Base-by-base conservation (phyloP, 2,888 invertebrate species). In the Nineta flava region DNA sequence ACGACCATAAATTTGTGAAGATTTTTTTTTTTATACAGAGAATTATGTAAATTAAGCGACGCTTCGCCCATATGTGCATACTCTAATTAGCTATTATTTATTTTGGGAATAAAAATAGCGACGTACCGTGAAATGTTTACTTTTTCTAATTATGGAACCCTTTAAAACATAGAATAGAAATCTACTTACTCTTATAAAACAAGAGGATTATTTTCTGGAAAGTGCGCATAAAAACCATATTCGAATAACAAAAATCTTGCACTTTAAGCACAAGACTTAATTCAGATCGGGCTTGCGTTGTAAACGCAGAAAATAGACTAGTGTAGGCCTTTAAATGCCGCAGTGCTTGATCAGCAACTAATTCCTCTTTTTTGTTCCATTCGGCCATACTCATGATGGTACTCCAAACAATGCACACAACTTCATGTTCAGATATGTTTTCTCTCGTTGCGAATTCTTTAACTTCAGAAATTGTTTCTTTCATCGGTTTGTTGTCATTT, bases 201-300 rank as follows among this genome's bases (percentile, higher is more conserved):
- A 95, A 81, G 70, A 95, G 79, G 61, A 96, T 84, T 62, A 96
- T 92, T 74, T 95, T 95, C 68, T 91, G 91, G 81, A 96, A 96
- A 68, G 91, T 91, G 67, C 92, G 91, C 91, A 96, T 92, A 71
- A 96, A 96, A 68, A 87, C 91, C 94, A 95, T 95, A 75, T 96
- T 95, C 67, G 94, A 94, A 69, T 96, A 96, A 72, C 95, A 96
- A 71, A 87, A 96, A 66, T 96, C 95, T 71, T 96, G 96, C 59
- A 95, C 87, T 71, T 92, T 91, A 57, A 87, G 75, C 62, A 96
- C 77, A 57, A 96, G 77, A 52, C 85, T 83, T 60, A 92, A 75
- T 71, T 96, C 92, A 45, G 93, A 84, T 61, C 85, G 85, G 55
- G 85, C 84, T 55, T 83, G 81, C 63, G 83, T 82, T 58, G 91